phyloP scores from a whole-genome alignment of 1,140 invertebrate species.

The Bombus vancouverensis region DNA sequence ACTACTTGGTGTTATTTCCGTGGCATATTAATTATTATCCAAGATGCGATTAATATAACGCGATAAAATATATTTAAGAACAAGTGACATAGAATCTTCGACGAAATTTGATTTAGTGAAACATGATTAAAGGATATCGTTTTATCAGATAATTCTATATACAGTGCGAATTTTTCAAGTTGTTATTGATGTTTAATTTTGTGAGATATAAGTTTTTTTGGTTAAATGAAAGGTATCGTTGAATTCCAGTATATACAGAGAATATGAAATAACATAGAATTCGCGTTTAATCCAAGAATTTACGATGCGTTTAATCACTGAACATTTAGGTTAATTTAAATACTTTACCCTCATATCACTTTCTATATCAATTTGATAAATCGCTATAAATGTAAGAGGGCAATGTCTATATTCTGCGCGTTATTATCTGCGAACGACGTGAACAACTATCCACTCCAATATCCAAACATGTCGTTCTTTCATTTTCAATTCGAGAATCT shows the following conservation, averaged over 20 bases:
- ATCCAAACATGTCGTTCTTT: no score
- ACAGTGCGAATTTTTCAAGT: no score
- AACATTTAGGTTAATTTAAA: not conserved
- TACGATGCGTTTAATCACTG: not conserved
- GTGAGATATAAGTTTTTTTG: no score
- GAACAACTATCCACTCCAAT: no score
- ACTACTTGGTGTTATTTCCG: not conserved
- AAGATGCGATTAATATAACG: no score
- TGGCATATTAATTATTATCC: not conserved
- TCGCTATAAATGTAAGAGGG: not conserved
- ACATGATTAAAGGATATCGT: not conserved
- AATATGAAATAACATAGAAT: not conserved
- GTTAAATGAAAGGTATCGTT: no score
- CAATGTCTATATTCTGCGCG: not conserved
- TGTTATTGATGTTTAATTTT: no score
- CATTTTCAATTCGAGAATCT: no score
- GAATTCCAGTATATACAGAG: no score
- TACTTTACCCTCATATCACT: not conserved
- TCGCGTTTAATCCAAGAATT: not conserved
- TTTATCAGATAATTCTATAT: not conserved
- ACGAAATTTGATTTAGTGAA: not conserved
- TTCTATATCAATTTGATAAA: not conserved
- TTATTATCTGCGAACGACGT: not conserved
- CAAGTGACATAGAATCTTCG: not conserved
- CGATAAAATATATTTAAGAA: no score